Percentiles rank a stretch among this genome's conserved stretches.
Conservation (phyloP, 1,140 invertebrate genomes). For the Bombus difficillimus region DNA sequence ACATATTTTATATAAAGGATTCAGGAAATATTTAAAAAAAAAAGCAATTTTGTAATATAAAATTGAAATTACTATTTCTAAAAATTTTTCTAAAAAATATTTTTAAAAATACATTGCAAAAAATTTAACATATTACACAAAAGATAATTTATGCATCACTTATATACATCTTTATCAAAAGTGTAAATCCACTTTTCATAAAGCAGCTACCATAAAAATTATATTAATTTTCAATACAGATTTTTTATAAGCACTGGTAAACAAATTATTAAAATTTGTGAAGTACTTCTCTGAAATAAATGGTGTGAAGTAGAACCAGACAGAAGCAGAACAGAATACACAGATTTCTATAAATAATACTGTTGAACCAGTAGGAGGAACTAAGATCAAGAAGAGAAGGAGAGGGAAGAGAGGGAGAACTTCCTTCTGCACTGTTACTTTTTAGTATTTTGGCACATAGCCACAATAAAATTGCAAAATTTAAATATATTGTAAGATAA, state of each 20-base stretch:
- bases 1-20: slow-evolving; percentile 20
- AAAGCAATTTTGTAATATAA: background rate
- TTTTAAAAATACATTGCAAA: slow-evolving; percentile 6
- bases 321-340: slow-evolving; percentile 77
- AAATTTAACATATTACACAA: background rate
- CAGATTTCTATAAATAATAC: slow-evolving; percentile 82
- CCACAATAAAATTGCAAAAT: slow-evolving; percentile 54
- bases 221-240: slow-evolving; percentile 20
- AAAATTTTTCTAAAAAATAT: background rate
- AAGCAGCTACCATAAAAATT: background rate
- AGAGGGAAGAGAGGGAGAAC: slow-evolving; percentile 63
- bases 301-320: slow-evolving; percentile 75
- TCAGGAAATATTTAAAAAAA: background rate
- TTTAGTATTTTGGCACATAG: slow-evolving; percentile 74
- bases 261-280: slow-evolving; percentile 32
- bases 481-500: slow-evolving; percentile 25
- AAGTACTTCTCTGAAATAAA: slow-evolving; percentile 70
- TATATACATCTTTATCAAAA: background rate
- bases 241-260: background rate
- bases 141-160: background rate
- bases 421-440: slow-evolving; percentile 73
- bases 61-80: background rate
- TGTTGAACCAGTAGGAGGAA: slow-evolving; percentile 73
- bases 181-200: background rate
- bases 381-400: slow-evolving; percentile 67